phyloP scores from a whole-genome alignment of 2,888 invertebrate species.

The Leptothorax acervorum region DNA sequence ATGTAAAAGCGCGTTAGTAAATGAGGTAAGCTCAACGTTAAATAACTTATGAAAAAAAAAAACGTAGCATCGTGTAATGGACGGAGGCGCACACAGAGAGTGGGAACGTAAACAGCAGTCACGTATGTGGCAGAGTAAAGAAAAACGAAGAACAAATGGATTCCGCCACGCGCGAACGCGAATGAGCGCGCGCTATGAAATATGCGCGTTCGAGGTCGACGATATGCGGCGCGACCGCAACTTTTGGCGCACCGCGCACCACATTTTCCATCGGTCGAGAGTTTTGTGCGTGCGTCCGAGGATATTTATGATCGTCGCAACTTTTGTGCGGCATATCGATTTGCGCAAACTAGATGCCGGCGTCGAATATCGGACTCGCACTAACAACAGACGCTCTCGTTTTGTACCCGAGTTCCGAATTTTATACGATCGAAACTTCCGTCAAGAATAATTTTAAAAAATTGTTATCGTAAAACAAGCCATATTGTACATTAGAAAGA shows the following conservation, averaged over 20 bases:
- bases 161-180: background rate
- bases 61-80: background rate
- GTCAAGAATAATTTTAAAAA: background rate
- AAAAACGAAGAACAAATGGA: background rate
- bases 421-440: background rate
- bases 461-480: background rate
- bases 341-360: conserved; percentile 28
- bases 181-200: conserved; percentile 15
- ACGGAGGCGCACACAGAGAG: background rate
- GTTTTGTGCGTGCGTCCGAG: conserved; percentile 51
- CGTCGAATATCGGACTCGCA: background rate
- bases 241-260: conserved; percentile 50
- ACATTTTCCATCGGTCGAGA: conserved; percentile 62
- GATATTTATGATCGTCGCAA: conserved; percentile 73
- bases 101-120: background rate
- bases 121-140: background rate
- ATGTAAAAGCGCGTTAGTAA: background rate
- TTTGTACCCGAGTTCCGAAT: background rate
- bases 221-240: conserved; percentile 62
- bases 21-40: background rate
- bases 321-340: conserved; percentile 69
- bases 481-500: background rate
- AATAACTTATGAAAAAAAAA: conserved; percentile 13
- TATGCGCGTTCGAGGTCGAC: conserved; percentile 41
- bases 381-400: background rate